Percentiles rank a stretch among this genome's conserved stretches.
phyloP scores from a whole-genome alignment of 2,888 invertebrate genomes.

The Hyposoter dolosus region DNA sequence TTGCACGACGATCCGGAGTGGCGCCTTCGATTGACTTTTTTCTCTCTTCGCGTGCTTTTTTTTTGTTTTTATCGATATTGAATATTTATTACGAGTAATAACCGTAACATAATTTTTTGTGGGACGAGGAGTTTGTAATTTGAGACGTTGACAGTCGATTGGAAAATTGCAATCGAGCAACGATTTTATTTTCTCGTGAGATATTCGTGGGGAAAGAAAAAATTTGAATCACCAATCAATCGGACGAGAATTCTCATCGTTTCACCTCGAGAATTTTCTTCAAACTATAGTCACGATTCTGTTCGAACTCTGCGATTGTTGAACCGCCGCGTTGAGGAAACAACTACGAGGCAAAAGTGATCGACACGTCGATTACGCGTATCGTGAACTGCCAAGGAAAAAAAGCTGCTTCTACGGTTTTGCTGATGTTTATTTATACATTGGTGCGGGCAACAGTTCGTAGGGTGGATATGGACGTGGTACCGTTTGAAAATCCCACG shows the following conservation, averaged over 20 bases:
- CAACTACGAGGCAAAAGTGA: slow-evolving; percentile 57
- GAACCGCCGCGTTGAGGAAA: slow-evolving; percentile 18
- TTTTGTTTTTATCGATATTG: slow-evolving; percentile 21
- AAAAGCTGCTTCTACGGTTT: slow-evolving; percentile 27
- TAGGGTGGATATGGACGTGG: slow-evolving; percentile 73
- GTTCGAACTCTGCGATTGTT: slow-evolving; percentile 19
- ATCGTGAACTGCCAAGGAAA: slow-evolving; percentile 44
- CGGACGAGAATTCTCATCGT: slow-evolving; percentile 12
- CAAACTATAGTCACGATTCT: slow-evolving; percentile 57
- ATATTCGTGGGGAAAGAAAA: neutral
- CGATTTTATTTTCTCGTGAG: neutral
- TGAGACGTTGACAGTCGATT: neutral
- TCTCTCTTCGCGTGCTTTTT: neutral
- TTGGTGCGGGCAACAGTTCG: slow-evolving; percentile 29
- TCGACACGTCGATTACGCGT: slow-evolving; percentile 70
- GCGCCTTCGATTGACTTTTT: slow-evolving; percentile 17
- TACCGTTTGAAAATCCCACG: slow-evolving; percentile 81
- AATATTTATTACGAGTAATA: slow-evolving; percentile 21
- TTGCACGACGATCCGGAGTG: slow-evolving; percentile 18
- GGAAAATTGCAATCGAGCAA: neutral
- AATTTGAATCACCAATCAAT: neutral
- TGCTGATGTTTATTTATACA: neutral
- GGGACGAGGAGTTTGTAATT: neutral
- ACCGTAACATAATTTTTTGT: slow-evolving; percentile 6
- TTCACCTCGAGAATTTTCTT: slow-evolving; percentile 12